These are phyloP conservation scores for Kryptolebias marmoratus DNA, from an alignment of 2,113 vertebrate species.

Conservation along the genomic window DNA sequence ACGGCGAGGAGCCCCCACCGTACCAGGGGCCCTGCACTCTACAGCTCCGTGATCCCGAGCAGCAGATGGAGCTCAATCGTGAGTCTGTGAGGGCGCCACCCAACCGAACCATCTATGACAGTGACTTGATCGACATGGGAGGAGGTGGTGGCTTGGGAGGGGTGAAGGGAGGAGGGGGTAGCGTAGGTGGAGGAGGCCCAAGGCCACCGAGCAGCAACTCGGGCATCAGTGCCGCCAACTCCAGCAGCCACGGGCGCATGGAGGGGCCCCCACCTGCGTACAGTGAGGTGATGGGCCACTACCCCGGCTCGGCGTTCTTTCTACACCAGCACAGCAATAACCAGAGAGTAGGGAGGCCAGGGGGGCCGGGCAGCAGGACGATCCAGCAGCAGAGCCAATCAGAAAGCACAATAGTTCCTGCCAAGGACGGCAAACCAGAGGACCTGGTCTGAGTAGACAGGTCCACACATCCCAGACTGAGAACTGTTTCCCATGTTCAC, in stretches of 20 bases:
- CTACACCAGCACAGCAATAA: conserved; percentile 94
- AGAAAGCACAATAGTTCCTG: conserved; percentile 90
- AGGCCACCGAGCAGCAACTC: conserved; percentile 96
- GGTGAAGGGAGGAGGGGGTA: conserved; percentile 37
- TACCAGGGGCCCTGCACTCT: conserved; percentile 96
- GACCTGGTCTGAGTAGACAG: conserved; percentile 84
- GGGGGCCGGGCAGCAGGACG: conserved; percentile 79
- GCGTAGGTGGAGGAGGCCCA: conserved; percentile 82
- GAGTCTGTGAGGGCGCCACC: conserved; percentile 96
- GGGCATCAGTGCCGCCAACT: conserved; percentile 92
- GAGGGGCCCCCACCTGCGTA: conserved; percentile 94
- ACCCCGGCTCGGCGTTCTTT: conserved; percentile 89
- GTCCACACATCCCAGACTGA: conserved; percentile 36
- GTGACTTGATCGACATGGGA: conserved; percentile 92
- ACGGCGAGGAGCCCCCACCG: conserved; percentile 94
- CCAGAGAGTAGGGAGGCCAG: conserved; percentile 57
- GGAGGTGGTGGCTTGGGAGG: conserved; percentile 73
- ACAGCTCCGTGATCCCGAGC: conserved; percentile 95
- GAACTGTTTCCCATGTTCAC: conserved; percentile 39
- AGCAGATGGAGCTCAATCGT: conserved; percentile 97
- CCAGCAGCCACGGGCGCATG: conserved; percentile 89
- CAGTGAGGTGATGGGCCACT: conserved; percentile 96
- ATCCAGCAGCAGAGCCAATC: conserved; percentile 87
- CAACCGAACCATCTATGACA: conserved; percentile 98
- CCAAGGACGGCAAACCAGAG: conserved; percentile 85